A percentile compares a stretch with the other conserved stretches of the same genome.
Conservation (phyloP, 1,140 invertebrate species). For the Papilio glaucus region DNA sequence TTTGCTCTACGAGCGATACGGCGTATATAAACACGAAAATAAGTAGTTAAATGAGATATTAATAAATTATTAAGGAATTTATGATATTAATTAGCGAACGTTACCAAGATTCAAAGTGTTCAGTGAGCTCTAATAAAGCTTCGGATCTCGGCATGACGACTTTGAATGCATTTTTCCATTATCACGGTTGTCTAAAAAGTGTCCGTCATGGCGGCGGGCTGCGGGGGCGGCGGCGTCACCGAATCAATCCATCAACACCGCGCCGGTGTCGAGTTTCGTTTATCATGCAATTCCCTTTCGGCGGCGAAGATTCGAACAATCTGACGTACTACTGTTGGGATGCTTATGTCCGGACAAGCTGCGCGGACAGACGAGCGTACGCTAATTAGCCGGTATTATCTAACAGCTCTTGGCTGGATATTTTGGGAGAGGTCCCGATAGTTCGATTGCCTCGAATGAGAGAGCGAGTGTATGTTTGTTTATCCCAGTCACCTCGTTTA, state of each 20-base stretch:
- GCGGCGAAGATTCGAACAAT: background rate
- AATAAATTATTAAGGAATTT: background rate
- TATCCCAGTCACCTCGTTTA: constrained; percentile 63
- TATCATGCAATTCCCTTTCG: constrained; percentile 5
- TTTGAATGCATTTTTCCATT: background rate
- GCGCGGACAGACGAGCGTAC: background rate
- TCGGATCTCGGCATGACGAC: background rate
- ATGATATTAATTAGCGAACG: background rate
- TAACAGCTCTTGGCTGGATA: background rate
- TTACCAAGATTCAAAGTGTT: background rate
- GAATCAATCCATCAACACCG: constrained; percentile 7
- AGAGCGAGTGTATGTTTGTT: constrained; percentile 52
- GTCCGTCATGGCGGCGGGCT: background rate
- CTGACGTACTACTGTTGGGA: too few relatives aligned
- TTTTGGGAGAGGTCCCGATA: background rate
- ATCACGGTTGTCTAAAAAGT: background rate
- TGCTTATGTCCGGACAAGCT: too few relatives aligned
- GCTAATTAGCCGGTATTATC: constrained; percentile 19
- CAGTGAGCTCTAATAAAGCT: background rate
- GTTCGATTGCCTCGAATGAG: background rate
- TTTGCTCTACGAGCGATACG: too few relatives aligned
- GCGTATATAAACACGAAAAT: constrained; percentile 10
- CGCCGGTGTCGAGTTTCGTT: background rate
- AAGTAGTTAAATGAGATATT: constrained; percentile 36
- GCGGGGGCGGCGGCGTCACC: background rate